phyloP scores from a whole-genome alignment of 1,140 invertebrate genomes.

The Leptonema lineaticorne region DNA sequence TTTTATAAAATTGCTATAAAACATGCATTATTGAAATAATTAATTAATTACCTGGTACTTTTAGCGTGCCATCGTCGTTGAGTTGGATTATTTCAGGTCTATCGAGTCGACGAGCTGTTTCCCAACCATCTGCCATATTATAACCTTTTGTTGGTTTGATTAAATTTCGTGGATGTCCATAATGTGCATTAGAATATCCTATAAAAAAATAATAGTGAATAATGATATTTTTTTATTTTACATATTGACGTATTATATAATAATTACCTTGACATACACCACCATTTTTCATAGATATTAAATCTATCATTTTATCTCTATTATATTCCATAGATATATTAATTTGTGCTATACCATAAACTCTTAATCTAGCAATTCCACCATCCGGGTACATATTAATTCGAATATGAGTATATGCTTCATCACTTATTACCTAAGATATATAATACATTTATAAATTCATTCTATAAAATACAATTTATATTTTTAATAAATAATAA shows the following conservation, averaged over 20 bases:
- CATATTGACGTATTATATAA: neutral
- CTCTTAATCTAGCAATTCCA: constrained; percentile 64
- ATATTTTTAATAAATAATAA: neutral
- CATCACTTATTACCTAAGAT: constrained; percentile 49
- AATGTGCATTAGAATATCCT: constrained; percentile 66
- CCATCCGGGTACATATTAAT: constrained; percentile 69
- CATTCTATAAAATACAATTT: neutral
- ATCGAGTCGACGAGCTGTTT: constrained; percentile 64
- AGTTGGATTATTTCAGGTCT: constrained; percentile 61
- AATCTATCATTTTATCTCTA: constrained; percentile 53
- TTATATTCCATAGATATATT: constrained; percentile 44
- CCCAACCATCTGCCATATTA: constrained; percentile 69
- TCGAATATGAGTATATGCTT: constrained; percentile 60
- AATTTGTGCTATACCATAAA: constrained; percentile 59
- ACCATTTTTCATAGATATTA: constrained; percentile 60
- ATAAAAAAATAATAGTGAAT: constrained; percentile 25
- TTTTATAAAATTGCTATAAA: too few relatives aligned
- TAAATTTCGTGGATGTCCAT: constrained; percentile 65
- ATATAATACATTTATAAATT: neutral
- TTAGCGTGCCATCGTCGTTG: constrained; percentile 59
- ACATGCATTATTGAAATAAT: neutral
- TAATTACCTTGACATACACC: constrained; percentile 54
- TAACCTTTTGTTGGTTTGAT: constrained; percentile 57
- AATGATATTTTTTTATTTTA: neutral
- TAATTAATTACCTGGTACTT: constrained; percentile 51